Evolutionary conservation across 2,113 vertebrate genomes (phyloP).

Genomic region (Gallinago jamesoni): DNA sequence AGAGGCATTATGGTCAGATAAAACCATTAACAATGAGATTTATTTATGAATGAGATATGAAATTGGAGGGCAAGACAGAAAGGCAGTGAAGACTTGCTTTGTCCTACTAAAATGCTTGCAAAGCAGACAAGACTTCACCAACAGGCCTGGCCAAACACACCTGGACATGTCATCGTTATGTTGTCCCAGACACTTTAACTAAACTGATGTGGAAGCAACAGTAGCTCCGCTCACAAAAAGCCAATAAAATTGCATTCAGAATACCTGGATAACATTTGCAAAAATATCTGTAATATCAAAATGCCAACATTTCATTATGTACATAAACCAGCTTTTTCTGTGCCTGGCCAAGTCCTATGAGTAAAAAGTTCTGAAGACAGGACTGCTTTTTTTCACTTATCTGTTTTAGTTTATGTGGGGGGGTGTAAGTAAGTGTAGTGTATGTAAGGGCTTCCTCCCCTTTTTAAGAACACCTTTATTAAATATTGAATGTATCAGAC

Average conservation of each 20-base stretch:
- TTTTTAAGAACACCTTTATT: not conserved
- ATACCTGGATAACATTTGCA: not conserved
- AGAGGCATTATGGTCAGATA: not conserved
- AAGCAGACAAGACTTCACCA: not conserved
- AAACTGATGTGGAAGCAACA: not conserved
- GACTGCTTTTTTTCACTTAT: not conserved
- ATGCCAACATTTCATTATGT: not conserved
- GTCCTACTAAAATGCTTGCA: not conserved
- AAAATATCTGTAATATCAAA: not conserved
- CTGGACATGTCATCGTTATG: accelerated
- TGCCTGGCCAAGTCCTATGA: not conserved
- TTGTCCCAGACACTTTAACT: not conserved
- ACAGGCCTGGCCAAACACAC: not conserved
- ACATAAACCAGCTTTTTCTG: not conserved
- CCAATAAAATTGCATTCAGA: not conserved
- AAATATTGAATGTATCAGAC: not conserved
- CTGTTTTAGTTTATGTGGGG: not conserved
- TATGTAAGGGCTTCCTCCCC: not conserved
- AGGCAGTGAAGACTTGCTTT: not conserved
- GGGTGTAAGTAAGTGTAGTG: no score
- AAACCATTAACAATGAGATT: not conserved
- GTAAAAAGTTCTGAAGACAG: not conserved
- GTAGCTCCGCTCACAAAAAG: not conserved
- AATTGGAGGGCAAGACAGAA: not conserved
- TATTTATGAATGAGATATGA: not conserved